These are phyloP conservation scores for Choristoneura rosaceana DNA, from an alignment of 2,888 invertebrate species.

Conservation along the genomic window DNA sequence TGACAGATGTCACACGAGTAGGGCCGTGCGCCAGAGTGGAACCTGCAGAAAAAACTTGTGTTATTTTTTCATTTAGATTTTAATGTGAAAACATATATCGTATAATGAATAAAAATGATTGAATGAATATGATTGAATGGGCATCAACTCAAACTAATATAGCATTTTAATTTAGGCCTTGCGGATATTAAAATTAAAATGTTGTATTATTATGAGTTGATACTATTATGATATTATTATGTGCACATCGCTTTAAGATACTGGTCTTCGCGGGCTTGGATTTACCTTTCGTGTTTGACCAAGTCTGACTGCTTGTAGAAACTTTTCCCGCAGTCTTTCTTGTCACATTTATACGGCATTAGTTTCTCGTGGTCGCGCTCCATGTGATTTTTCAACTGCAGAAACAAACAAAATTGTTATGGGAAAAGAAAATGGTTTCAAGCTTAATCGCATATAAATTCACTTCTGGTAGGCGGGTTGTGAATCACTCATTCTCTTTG, in stretches of 20 bases:
- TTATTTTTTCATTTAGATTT: not conserved
- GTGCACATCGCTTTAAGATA: no score
- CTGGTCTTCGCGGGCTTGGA: not conserved
- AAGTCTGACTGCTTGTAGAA: slow-evolving; percentile 74
- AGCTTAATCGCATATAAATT: not conserved
- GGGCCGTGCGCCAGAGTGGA: slow-evolving; percentile 72
- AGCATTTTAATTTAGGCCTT: no score
- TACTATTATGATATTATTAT: no score
- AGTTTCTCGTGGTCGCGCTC: slow-evolving; percentile 67
- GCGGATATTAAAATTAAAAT: no score
- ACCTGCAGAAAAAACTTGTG: slow-evolving; percentile 51
- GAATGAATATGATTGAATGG: no score
- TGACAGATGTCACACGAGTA: slow-evolving; percentile 64
- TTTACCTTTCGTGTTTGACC: slow-evolving; percentile 66
- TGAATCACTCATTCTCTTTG: not conserved
- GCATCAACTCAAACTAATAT: no score
- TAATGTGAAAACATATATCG: no score
- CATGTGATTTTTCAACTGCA: slow-evolving; percentile 69
- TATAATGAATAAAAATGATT: no score
- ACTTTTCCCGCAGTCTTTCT: slow-evolving; percentile 61
- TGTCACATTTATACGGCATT: slow-evolving; percentile 61
- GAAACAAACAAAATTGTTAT: not conserved
- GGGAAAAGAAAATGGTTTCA: not conserved
- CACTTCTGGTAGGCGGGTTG: not conserved
- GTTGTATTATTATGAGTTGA: no score